Percentiles rank a stretch among this genome's conserved stretches.
These are phyloP conservation scores for Ruditapes philippinarum DNA, from an alignment of 1,140 invertebrate genomes.

Conservation along the genomic window DNA sequence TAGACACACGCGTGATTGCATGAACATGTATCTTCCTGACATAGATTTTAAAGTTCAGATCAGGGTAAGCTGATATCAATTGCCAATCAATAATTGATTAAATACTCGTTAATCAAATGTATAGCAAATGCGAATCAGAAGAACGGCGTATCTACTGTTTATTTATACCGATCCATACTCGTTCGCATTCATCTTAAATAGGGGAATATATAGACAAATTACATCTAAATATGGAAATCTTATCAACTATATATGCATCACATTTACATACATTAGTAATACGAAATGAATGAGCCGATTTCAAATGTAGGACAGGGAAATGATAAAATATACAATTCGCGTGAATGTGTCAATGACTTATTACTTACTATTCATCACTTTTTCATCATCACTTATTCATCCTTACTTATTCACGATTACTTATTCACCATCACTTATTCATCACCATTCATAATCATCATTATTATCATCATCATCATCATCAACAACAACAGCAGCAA, in stretches of 20 bases:
- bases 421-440: no score
- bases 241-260: background rate
- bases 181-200: background rate
- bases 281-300: background rate
- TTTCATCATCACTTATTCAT: no score
- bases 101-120: background rate
- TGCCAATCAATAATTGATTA: background rate
- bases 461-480: no score
- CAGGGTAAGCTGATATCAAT: background rate
- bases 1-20: no score
- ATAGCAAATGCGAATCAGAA: background rate
- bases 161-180: background rate
- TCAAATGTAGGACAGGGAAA: no score
- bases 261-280: background rate
- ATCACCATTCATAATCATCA: no score
- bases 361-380: no score
- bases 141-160: background rate
- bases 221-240: background rate
- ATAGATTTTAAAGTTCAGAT: background rate
- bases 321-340: no score
- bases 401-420: no score
- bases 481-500: no score
- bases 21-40: no score
- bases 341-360: no score
- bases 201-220: background rate